Evolutionary conservation across 2,113 vertebrate species (phyloP), one percentile per base, ranked within the genome.

Genomic region (Nothoprocta pentlandii): DNA sequence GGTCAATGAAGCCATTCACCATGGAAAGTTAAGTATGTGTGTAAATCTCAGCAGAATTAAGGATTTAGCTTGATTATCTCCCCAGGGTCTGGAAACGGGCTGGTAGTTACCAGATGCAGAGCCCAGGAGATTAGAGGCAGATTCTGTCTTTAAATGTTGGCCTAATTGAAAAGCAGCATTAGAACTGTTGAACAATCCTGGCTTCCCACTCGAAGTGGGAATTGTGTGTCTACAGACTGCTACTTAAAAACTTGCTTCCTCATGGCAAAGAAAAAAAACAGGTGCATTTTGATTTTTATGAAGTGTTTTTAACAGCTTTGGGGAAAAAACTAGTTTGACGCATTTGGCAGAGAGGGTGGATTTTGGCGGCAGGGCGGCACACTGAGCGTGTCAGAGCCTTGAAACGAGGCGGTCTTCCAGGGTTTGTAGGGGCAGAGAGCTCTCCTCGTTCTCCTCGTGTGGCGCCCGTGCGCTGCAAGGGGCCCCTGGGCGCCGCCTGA

Each of bases 1-100:
- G 41, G 51, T 90, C 71, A 92, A 74, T 94, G 75, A 86, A 94
- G 77, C 71, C 83, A 67, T 79, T 92, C 71, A 94, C 51, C 25
- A 22, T 32, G 34, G 68, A 78, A 89, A 77, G 36, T 39, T 63
- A 77, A 85, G 84, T 80, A 86, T 36, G 64, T 71, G 89, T 54
- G 59, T 91, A 87, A 85, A 71, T 78, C 68, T 87, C 71, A 22
- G 10, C 34, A 67, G 21, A 56, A 39, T 74, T 80, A 54, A 93
- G 46, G 30, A 56, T 71, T 79, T 89, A 59, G 5, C 59, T 67
- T 83, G 26, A 80, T 83, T 87, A 21, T 94, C 56, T 87, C 69
- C 46, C 14, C 28, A 19, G 71, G 46, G 75, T 61, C n/a, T 49
- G 49, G 64, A 63, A 91, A 49, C 4, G 77, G 66, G 66, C 62